Evolutionary conservation across 1,140 invertebrate genomes (phyloP).

Genomic region (Drosophila parabipectinata): DNA sequence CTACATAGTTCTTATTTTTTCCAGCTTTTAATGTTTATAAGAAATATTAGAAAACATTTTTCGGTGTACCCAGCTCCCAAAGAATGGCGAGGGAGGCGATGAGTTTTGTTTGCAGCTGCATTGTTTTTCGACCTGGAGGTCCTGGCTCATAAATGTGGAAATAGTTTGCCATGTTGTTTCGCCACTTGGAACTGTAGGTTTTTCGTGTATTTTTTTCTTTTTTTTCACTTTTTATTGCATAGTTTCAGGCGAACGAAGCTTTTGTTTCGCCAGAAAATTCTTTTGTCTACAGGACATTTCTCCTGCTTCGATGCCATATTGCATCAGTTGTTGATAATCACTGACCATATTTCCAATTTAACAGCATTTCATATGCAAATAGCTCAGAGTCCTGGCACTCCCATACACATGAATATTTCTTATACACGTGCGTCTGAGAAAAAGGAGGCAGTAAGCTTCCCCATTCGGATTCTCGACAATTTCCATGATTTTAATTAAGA

Average conservation of each 20-base stretch:
- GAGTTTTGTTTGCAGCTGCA: constrained; percentile 63
- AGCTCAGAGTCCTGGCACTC: constrained; percentile 18
- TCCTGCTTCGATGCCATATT: constrained; percentile 26
- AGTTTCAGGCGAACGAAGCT: constrained; percentile 36
- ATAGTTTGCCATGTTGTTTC: constrained; percentile 67
- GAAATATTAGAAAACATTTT: neutral
- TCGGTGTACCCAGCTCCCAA: constrained; percentile 1
- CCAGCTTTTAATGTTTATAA: neutral
- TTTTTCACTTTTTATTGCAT: constrained; percentile 58
- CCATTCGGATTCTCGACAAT: constrained; percentile 25
- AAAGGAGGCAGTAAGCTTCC: neutral
- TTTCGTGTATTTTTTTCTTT: constrained; percentile 10
- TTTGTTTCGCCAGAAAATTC: constrained; percentile 33
- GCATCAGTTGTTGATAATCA: constrained; percentile 56
- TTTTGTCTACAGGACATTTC: constrained; percentile 16
- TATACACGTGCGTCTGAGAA: too few relatives aligned
- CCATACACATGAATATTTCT: too few relatives aligned
- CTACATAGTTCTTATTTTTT: neutral
- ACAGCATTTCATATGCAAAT: constrained; percentile 59
- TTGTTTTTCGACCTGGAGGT: constrained; percentile 45
- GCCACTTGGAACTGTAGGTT: constrained; percentile 26
- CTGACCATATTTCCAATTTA: constrained; percentile 58
- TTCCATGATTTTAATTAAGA: constrained; percentile 76
- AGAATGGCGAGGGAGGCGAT: constrained; percentile 51
- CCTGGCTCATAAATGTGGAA: constrained; percentile 75